Base-by-base conservation (phyloP, 2,113 vertebrate species). In the Odontophorus gujanensis region DNA sequence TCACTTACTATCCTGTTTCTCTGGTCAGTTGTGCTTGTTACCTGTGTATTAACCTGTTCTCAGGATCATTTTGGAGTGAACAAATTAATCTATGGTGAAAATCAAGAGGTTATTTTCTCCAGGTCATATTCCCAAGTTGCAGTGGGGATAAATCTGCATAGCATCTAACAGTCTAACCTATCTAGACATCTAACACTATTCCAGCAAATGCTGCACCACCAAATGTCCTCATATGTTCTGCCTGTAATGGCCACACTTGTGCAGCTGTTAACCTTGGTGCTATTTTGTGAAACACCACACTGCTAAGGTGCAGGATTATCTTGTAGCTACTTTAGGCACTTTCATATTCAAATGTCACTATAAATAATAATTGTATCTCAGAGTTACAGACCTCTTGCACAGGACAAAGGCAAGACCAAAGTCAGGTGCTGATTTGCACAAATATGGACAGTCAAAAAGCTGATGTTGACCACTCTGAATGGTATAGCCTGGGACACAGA, bases 271-370 rank as follows among this genome's bases (percentile, higher is more conserved):
- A 5, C 30, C 24, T 73, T 53, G 14, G 5, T 18, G n/a, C 50
- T 0, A 1, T 21, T 45, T 5, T 25, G 14, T 22, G 30, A 50
- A 78, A 6, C 7, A 28, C 8, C 2, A 1, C 3, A 21, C 38
- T 40, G 53, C 3, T 25, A 74, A 22, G 17, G 30, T n/a, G 28
- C 15, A 47, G 26, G 13, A 42, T 25, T 7, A 69, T 6, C 15
- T 9, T 34, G 20, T 38, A 55, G 21, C 42, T 58, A 25, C 13
- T 85, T 66, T 20, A 40, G 17, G 30, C 11, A 48, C 5, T 74
- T 85, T 59, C 0, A 2, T 32, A 22, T 69, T 75, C 58, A 50
- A 26, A 48, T 25, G 4, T 21, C 24, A 55, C 3, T 15, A 22
- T 59, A 89, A 84, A 55, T 36, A 34, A n/a, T 26, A 5, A 28